phyloP scores from a whole-genome alignment of 2,888 invertebrate species.

The Gymnosoma rotundatum region DNA sequence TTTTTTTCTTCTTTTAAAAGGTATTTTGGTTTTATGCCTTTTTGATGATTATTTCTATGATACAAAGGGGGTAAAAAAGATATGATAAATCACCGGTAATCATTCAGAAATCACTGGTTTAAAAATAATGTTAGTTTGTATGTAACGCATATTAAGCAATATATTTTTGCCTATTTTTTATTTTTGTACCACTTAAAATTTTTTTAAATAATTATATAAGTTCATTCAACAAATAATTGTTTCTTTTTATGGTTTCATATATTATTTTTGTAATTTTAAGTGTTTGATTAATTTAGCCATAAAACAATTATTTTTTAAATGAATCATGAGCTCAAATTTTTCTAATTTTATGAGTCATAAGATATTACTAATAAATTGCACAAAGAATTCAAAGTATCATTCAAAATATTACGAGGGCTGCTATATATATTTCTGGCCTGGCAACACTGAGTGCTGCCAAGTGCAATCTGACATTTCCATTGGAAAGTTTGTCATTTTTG shows the following conservation, averaged over 20 bases:
- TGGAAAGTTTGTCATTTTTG: no score
- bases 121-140: conserved; percentile 33
- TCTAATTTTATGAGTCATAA: no score
- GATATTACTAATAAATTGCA: no score
- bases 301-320: no score
- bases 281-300: neutral
- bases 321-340: no score
- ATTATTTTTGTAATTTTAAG: neutral
- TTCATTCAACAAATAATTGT: conserved; percentile 11
- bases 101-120: conserved; percentile 46
- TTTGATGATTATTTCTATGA: conserved; percentile 37
- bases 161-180: neutral
- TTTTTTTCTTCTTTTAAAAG: neutral
- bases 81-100: conserved; percentile 58
- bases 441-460: no score
- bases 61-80: neutral
- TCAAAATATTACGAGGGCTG: no score
- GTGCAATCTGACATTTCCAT: no score
- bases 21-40: conserved; percentile 44
- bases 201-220: conserved; percentile 34
- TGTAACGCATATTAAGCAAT: conserved; percentile 20
- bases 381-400: no score
- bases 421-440: no score
- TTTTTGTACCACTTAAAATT: conserved; percentile 2
- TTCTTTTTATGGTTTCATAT: neutral